Evolutionary conservation across 2,113 vertebrate species (phyloP), one percentile per base, ranked within the genome.

Genomic region (Dicerorhinus sumatrensis): DNA sequence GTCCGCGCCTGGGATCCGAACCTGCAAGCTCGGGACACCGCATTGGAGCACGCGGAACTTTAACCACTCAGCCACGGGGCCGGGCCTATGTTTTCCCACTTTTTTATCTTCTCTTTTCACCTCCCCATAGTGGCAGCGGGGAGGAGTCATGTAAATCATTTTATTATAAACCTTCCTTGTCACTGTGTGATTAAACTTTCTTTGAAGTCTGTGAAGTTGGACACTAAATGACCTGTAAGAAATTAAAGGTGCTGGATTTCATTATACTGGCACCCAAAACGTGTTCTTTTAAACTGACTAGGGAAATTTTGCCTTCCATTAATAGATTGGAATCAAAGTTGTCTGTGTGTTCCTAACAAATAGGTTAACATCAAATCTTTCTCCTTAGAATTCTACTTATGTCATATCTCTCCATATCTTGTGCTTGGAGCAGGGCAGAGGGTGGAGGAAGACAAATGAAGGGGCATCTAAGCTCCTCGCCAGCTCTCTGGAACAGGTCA

Each of bases 171-270:
- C 25, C 51, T 97, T 97, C 91, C 60, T 96, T 60, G 76, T 94
- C 79, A 63, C 51, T 83, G 42, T 95, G 48, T 97, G 81, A 97
- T 98, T 97, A 92, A 95, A 73, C 5, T 77, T 33, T 46, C 69
- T 94, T 95, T 95, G 69, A 96, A 97, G 56, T 92, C n/a, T 75
- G 14, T 89, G 94, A 94, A 96, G 96, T 63, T 91, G 83, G 73
- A 92, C 33, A 85, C 83, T 88, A 95, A 96, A 84, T 98, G 96
- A 97, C 82, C 82, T 76, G 63, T 87, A 91, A 97, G 67, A 89
- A 97, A 93, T 89, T 89, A 97, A 93, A 96, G 65, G 62, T 89
- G 89, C 86, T 96, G 33, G 60, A 93, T 96, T 97, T 97, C 93
- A 89, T 96, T 97, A 95, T 90, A 86, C n/a, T 79, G 31, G 25